Percentiles rank a stretch among this genome's conserved stretches.
phyloP scores from a whole-genome alignment of 2,113 vertebrate species.

The Triplophysa siluroides region DNA sequence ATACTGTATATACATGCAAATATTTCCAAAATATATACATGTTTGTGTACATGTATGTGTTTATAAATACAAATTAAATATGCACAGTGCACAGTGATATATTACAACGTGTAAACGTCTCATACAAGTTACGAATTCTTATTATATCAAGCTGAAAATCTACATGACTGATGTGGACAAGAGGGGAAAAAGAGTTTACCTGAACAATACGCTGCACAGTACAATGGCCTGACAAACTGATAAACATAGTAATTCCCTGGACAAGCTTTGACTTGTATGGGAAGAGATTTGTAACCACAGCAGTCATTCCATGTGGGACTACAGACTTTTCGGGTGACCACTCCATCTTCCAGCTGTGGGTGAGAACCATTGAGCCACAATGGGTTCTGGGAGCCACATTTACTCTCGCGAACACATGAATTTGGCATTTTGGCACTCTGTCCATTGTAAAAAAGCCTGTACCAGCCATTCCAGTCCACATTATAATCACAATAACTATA shows the following conservation, averaged over 20 bases:
- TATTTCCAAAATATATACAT: too few relatives aligned
- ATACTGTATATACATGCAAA: too few relatives aligned
- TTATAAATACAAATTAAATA: too few relatives aligned
- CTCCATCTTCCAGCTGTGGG: slow-evolving; percentile 32
- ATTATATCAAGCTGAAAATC: too few relatives aligned
- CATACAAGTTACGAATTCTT: too few relatives aligned
- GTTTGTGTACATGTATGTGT: too few relatives aligned
- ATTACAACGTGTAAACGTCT: too few relatives aligned
- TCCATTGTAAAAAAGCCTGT: slow-evolving; percentile 17
- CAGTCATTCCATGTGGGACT: background rate
- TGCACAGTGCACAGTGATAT: too few relatives aligned
- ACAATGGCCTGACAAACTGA: slow-evolving; percentile 12
- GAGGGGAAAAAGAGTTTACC: background rate
- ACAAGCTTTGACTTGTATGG: slow-evolving; percentile 49
- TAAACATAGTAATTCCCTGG: slow-evolving; percentile 47
- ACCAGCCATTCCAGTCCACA: background rate
- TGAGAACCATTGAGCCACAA: background rate
- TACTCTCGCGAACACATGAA: background rate
- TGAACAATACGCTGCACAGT: slow-evolving; percentile 34
- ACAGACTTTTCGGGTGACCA: slow-evolving; percentile 10
- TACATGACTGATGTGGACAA: too few relatives aligned
- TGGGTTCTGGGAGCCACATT: background rate
- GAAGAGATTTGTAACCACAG: slow-evolving; percentile 28
- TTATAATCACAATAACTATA: background rate
- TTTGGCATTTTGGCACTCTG: slow-evolving; percentile 22